phyloP scores from a whole-genome alignment of 1,140 invertebrate species.

The Holotrichia oblita region DNA sequence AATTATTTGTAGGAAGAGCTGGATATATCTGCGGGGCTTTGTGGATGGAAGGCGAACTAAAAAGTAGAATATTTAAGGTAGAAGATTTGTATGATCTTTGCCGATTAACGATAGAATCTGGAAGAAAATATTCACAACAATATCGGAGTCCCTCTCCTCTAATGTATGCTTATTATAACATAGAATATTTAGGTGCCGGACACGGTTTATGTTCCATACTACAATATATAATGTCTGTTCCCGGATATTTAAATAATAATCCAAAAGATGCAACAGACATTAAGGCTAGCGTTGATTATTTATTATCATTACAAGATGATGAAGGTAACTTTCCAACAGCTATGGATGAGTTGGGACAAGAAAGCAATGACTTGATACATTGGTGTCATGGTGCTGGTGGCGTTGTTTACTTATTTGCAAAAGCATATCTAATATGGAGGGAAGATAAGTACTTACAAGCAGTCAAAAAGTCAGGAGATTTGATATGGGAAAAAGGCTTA shows the following conservation, averaged over 20 bases:
- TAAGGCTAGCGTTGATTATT: constrained; percentile 69
- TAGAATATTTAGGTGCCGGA: constrained; percentile 85
- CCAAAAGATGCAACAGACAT: constrained; percentile 65
- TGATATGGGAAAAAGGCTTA: constrained; percentile 83
- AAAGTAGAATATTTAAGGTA: constrained; percentile 64
- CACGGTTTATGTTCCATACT: constrained; percentile 78
- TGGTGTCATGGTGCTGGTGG: constrained; percentile 92
- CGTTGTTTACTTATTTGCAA: constrained; percentile 81
- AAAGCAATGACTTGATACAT: constrained; percentile 76
- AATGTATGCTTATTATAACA: constrained; percentile 88
- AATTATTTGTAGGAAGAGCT: constrained; percentile 83
- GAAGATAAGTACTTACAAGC: constrained; percentile 79
- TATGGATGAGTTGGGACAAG: constrained; percentile 72
- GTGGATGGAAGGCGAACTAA: constrained; percentile 73
- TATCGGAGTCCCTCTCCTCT: constrained; percentile 72
- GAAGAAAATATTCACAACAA: constrained; percentile 70
- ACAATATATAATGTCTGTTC: constrained; percentile 71
- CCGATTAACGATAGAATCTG: constrained; percentile 74
- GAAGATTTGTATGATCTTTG: constrained; percentile 72
- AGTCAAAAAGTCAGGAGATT: constrained; percentile 74
- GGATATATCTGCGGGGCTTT: constrained; percentile 77
- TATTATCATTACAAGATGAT: constrained; percentile 67
- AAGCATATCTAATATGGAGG: constrained; percentile 79
- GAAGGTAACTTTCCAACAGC: constrained; percentile 82
- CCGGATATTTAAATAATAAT: constrained; percentile 69